Conservation (phyloP, 2,113 vertebrate species). For the Azemiops feae region DNA sequence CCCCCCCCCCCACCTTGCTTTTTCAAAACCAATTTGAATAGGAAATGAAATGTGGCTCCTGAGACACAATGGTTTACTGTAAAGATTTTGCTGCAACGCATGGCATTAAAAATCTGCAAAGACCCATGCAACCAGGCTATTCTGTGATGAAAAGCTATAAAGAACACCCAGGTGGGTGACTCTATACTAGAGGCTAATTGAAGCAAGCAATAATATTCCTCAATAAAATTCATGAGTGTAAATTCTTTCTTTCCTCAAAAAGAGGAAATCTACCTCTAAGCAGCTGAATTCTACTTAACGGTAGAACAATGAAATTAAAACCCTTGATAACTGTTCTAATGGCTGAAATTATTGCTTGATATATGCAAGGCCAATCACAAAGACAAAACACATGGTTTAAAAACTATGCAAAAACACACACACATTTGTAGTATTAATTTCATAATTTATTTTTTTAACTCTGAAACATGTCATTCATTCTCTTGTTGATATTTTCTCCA, state of each 20-base stretch:
- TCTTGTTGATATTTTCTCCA: neutral
- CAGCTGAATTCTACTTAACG: conserved; percentile 17
- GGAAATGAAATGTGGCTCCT: conserved; percentile 45
- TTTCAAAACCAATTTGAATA: conserved; percentile 39
- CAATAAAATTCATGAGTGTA: conserved; percentile 27
- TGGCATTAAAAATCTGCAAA: conserved; percentile 42
- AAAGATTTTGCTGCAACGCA: conserved; percentile 22
- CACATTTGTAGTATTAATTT: too few species aligned
- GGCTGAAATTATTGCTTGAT: neutral
- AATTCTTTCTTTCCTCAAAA: conserved; percentile 16
- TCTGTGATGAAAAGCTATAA: conserved; percentile 46
- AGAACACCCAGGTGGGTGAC: conserved; percentile 54
- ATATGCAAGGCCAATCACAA: neutral
- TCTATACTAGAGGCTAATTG: conserved; percentile 50
- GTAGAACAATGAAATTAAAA: neutral
- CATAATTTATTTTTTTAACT: neutral
- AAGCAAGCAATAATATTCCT: conserved; percentile 49
- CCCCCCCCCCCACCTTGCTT: conserved; percentile 1
- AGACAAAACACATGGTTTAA: neutral
- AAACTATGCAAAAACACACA: neutral
- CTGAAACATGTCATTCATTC: neutral
- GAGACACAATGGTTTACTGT: conserved; percentile 52
- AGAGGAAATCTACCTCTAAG: conserved; percentile 34
- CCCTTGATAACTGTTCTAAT: neutral
- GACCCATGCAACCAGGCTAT: conserved; percentile 30